Percentiles rank a stretch among this genome's conserved stretches.
phyloP scores from a whole-genome alignment of 1,140 invertebrate species.

The Homarus americanus region DNA sequence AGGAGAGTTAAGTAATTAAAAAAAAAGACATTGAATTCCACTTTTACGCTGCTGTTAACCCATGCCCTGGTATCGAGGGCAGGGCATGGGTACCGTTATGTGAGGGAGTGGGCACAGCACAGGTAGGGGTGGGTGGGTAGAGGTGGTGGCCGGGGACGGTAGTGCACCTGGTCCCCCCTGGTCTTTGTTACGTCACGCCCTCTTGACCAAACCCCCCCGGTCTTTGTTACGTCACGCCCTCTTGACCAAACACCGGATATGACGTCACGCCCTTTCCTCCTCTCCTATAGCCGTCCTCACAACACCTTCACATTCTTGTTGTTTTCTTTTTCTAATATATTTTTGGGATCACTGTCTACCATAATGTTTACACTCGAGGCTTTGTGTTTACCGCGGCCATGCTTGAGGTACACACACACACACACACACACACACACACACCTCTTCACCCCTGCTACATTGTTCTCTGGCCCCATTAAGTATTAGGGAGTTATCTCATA shows the following conservation, averaged over 20 bases:
- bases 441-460: too few species aligned
- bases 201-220: background rate
- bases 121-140: background rate
- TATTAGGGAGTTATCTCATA: too few species aligned
- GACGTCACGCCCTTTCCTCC: background rate
- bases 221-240: constrained; percentile 34
- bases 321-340: background rate
- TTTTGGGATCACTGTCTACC: background rate
- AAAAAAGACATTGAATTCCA: too few species aligned
- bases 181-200: constrained; percentile 24
- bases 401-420: background rate
- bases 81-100: too few species aligned
- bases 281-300: background rate
- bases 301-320: background rate
- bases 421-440: too few species aligned
- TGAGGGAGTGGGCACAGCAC: too few species aligned
- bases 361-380: background rate
- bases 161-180: background rate
- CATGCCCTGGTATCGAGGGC: too few species aligned
- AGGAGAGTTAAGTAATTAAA: too few species aligned
- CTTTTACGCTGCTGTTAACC: too few species aligned
- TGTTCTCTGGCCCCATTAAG: too few species aligned
- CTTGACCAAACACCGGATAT: constrained; percentile 22
- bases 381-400: background rate
- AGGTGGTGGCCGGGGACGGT: background rate